phyloP scores from a whole-genome alignment of 1,140 invertebrate genomes.

The Tetramorium parvispinum region DNA sequence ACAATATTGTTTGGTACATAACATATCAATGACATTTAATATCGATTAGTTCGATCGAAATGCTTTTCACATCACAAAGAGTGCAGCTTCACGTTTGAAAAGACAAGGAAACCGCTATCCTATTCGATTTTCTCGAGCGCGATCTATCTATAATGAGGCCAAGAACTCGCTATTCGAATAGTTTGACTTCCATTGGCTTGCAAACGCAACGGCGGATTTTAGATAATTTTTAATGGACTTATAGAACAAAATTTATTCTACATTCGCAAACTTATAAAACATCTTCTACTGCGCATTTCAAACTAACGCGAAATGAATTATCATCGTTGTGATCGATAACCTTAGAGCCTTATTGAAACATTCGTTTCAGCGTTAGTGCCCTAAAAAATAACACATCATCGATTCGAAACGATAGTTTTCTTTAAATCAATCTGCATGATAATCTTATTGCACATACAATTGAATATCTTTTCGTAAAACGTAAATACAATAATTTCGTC shows the following conservation, averaged over 20 bases:
- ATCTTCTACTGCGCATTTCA: background rate
- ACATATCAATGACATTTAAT: background rate
- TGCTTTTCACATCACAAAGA: slow-evolving; percentile 2
- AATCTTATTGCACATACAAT: slow-evolving; percentile 10
- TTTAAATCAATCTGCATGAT: background rate
- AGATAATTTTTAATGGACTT: background rate
- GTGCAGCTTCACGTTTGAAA: background rate
- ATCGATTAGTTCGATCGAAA: background rate
- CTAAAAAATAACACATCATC: background rate
- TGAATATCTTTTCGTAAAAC: background rate
- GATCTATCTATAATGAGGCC: slow-evolving; percentile 1
- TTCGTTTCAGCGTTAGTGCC: background rate
- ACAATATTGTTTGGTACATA: background rate
- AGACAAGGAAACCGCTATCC: background rate
- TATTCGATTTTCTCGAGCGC: background rate
- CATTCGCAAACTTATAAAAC: background rate
- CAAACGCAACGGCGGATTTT: background rate
- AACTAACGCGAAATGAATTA: slow-evolving; percentile 13
- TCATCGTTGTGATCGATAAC: slow-evolving; percentile 15
- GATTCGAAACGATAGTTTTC: background rate
- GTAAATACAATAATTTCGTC: background rate
- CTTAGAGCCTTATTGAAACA: background rate
- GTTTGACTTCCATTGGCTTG: background rate
- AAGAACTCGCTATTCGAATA: background rate
- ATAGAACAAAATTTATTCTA: background rate